Conservation (phyloP, 2,888 invertebrate genomes). For the Mythimna impura region DNA sequence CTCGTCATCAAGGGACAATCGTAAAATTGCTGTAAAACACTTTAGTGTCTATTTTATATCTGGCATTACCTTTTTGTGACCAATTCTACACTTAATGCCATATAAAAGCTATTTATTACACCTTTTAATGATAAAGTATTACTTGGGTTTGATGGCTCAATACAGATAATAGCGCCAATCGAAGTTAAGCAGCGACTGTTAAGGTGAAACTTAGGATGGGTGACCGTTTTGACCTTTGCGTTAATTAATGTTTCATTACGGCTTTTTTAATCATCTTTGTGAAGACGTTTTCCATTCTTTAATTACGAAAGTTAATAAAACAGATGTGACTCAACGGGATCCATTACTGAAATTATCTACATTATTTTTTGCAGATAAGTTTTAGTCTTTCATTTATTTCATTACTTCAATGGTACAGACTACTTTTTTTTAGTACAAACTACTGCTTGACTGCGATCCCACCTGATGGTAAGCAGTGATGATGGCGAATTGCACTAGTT, state of each 20-base stretch:
- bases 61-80: constrained; percentile 59
- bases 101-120: constrained; percentile 60
- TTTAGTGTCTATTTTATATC: constrained; percentile 53
- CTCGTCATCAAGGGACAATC: constrained; percentile 52
- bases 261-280: constrained; percentile 17
- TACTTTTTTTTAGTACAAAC: too few species aligned
- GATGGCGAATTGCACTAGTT: too few species aligned
- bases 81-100: constrained; percentile 56
- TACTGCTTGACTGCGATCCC: too few species aligned
- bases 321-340: constrained; percentile 21
- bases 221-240: neutral
- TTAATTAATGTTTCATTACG: neutral
- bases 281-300: constrained; percentile 7
- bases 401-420: too few species aligned
- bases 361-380: constrained; percentile 1
- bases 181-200: neutral
- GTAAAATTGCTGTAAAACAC: constrained; percentile 57
- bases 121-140: constrained; percentile 48
- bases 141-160: constrained; percentile 41
- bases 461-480: too few species aligned
- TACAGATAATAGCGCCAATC: constrained; percentile 22
- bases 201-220: neutral
- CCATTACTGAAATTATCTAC: constrained; percentile 37
- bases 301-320: constrained; percentile 25
- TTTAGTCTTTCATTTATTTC: constrained; percentile 1